Conservation (phyloP, 2,113 vertebrate genomes). For the Stictonetta naevosa region DNA sequence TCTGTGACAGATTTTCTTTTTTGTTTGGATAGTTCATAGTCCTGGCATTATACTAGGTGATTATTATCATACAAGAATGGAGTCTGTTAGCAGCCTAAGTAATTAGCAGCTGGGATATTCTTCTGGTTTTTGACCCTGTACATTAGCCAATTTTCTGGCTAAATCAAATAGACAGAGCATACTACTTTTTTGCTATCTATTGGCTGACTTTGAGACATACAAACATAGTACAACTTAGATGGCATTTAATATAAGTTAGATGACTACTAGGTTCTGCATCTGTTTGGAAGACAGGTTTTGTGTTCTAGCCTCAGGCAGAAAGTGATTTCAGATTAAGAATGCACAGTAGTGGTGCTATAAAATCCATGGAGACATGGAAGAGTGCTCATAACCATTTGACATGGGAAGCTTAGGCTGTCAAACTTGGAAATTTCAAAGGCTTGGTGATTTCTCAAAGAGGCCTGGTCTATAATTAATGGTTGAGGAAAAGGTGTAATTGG, state of each 20-base stretch:
- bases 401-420: background rate
- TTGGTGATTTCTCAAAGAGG: background rate
- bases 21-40: background rate
- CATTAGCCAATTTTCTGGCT: background rate
- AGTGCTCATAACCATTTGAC: background rate
- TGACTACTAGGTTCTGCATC: background rate
- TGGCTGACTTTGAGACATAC: background rate
- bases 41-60: background rate
- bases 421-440: background rate
- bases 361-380: background rate
- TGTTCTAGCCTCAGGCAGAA: slow-evolving; percentile 17
- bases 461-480: background rate
- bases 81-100: background rate
- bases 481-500: background rate
- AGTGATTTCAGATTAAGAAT: slow-evolving; percentile 19
- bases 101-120: background rate
- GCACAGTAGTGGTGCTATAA: background rate
- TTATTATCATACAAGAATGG: background rate
- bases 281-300: background rate
- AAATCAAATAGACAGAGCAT: background rate
- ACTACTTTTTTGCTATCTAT: background rate
- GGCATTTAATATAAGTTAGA: background rate
- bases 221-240: background rate
- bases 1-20: background rate
- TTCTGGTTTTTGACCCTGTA: background rate